Percentiles rank a stretch among this genome's conserved stretches.
These are phyloP conservation scores for Cepaea hortensis DNA, from an alignment of 2,888 invertebrate genomes.

Conservation along the genomic window DNA sequence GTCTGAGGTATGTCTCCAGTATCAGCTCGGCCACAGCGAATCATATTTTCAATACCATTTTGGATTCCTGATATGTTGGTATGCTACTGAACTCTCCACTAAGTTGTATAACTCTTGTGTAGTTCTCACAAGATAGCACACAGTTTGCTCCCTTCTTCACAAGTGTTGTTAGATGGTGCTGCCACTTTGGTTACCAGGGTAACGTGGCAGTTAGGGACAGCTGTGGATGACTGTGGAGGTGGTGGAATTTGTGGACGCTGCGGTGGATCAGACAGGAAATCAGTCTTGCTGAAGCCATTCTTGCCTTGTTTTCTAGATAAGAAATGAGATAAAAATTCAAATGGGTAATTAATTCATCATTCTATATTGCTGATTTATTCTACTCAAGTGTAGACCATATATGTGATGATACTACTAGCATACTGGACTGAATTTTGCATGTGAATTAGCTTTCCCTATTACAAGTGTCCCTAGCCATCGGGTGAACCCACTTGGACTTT, in stretches of 20 bases:
- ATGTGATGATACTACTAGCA: too few relatives aligned
- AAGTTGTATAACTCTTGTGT: not conserved
- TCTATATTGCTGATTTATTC: too few relatives aligned
- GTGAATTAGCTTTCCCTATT: too few relatives aligned
- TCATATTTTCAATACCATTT: too few relatives aligned
- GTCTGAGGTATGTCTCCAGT: too few relatives aligned
- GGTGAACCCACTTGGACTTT: too few relatives aligned
- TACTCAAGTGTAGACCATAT: too few relatives aligned
- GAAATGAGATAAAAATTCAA: not conserved
- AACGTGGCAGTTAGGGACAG: constrained; percentile 60
- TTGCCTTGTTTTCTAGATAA: constrained; percentile 28
- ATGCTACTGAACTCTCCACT: not conserved
- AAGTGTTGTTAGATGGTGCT: constrained; percentile 63
- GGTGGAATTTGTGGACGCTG: constrained; percentile 65
- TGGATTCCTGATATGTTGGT: too few relatives aligned
- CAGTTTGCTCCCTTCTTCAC: constrained; percentile 67
- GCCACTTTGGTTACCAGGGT: constrained; percentile 64
- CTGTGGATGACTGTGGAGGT: constrained; percentile 57
- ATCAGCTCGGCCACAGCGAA: too few relatives aligned
- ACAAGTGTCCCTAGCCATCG: too few relatives aligned
- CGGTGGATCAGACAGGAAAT: constrained; percentile 61
- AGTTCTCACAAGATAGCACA: constrained; percentile 59
- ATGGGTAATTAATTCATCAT: too few relatives aligned
- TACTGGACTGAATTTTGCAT: too few relatives aligned
- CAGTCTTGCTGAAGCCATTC: constrained; percentile 45